phyloP scores from a whole-genome alignment of 1,140 invertebrate species.

The Popillia japonica region DNA sequence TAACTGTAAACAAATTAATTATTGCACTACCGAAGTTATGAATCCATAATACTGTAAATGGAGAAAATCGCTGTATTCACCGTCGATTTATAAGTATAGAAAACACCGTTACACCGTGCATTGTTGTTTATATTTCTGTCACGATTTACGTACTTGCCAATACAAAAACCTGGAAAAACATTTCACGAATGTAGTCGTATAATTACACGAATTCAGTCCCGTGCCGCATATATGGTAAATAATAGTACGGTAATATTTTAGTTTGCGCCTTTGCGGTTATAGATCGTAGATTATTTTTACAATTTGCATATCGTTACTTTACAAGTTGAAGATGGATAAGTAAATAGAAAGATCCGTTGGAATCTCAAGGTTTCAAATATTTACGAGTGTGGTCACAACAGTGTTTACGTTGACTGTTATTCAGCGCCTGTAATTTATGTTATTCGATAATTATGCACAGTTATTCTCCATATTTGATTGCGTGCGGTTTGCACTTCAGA shows the following conservation, averaged over 20 bases:
- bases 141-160: neutral
- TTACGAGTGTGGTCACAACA: constrained; percentile 8
- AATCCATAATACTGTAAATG: neutral
- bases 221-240: constrained; percentile 9
- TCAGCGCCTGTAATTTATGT: neutral
- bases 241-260: constrained; percentile 16
- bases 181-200: constrained; percentile 6
- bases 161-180: neutral
- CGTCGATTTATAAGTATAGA: neutral
- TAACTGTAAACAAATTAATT: constrained; percentile 3
- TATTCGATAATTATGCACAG: constrained; percentile 14
- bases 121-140: constrained; percentile 8
- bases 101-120: constrained; percentile 2
- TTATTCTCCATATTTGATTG: neutral
- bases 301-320: constrained; percentile 6
- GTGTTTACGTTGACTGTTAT: constrained; percentile 7
- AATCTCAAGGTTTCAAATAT: constrained; percentile 11
- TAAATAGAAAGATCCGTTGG: constrained; percentile 18
- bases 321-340: neutral
- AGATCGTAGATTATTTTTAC: neutral
- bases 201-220: neutral
- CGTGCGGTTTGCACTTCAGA: neutral
- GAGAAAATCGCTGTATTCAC: neutral
- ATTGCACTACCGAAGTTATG: neutral
- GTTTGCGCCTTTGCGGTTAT: neutral